Base-by-base conservation (phyloP, 2,113 vertebrate genomes). In the Caranx ignobilis region DNA sequence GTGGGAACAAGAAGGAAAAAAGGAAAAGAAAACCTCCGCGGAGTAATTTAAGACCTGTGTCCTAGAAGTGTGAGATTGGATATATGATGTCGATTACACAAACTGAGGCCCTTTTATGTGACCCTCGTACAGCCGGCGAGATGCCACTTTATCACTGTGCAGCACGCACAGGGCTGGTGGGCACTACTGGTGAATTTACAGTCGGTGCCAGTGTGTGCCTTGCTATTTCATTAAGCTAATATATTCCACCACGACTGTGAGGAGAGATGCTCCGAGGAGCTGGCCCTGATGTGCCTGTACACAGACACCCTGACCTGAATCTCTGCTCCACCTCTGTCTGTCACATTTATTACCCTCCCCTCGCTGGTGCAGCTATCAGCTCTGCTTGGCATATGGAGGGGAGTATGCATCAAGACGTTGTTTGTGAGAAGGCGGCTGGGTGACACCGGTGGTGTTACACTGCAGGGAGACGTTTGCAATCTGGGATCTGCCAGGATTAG, bases 221-320 rank as follows among this genome's bases (percentile, higher is more conserved):
- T 47, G 80, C 87, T 78, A 35, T 92, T 94, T 94, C 93, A 94
- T 93, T 92, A 93, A 85, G 79, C 88, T 93, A 92, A 95, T 94
- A 91, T 91, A 95, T 94, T 91, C 93, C 80, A 77, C 77, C 67
- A 72, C 43, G 72, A 43, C 70, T 87, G 81, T 41, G 68, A 82
- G 78, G 77, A 78, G 69, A 39, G 43, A 68, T 74, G 74, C 66
- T 74, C 82, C 75, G 50, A 80, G 61, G 54, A 70, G 47, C 60
- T 63, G 79, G 67, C 75, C 86, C 86, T 78, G 75, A 84, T 83
- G 68, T 75, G 67, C 71, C 81, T 86, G 83, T 68, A 69, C 67
- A 75, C 79, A 89, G 74, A 75, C 85, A 9, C 52, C 71, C 75
- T 88, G 89, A 91, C 89, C 91, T 86, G 88, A 73, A 93, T 92